Percentiles rank a stretch among this genome's conserved stretches.
These are phyloP conservation scores for Globicephala melas DNA, from an alignment of 2,113 vertebrate genomes.

Conservation along the genomic window DNA sequence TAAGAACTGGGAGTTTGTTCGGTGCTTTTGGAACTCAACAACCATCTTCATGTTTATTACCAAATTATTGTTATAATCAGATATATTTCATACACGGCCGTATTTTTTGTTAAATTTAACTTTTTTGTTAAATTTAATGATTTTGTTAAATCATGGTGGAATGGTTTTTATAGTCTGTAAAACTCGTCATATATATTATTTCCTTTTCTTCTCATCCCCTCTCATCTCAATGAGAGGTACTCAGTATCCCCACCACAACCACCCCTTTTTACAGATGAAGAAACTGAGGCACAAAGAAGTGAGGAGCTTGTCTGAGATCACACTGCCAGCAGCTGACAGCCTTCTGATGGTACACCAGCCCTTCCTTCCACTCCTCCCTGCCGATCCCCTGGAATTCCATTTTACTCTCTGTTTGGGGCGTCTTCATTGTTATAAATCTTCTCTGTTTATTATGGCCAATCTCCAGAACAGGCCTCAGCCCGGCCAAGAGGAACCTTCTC, in stretches of 20 bases:
- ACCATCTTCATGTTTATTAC: not conserved
- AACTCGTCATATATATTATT: not conserved
- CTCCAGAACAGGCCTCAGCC: conserved; percentile 33
- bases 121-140: not conserved
- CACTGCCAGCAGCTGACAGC: fast-evolving
- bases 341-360: not conserved
- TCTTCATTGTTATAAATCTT: not conserved
- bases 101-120: not conserved
- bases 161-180: not conserved
- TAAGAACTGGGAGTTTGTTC: not conserved
- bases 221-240: not conserved
- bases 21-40: not conserved
- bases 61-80: not conserved
- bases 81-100: not conserved
- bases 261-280: not conserved
- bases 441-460: not conserved
- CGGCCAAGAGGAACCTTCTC: conserved; percentile 42
- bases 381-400: not conserved
- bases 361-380: not conserved
- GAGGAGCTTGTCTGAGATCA: not conserved
- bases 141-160: not conserved
- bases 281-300: not conserved
- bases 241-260: not conserved
- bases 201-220: not conserved
- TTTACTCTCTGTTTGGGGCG: not conserved